Base-by-base conservation (phyloP, 2,797 vertebrate genomes). In the Poeciliopsis paucimaculata region DNA sequence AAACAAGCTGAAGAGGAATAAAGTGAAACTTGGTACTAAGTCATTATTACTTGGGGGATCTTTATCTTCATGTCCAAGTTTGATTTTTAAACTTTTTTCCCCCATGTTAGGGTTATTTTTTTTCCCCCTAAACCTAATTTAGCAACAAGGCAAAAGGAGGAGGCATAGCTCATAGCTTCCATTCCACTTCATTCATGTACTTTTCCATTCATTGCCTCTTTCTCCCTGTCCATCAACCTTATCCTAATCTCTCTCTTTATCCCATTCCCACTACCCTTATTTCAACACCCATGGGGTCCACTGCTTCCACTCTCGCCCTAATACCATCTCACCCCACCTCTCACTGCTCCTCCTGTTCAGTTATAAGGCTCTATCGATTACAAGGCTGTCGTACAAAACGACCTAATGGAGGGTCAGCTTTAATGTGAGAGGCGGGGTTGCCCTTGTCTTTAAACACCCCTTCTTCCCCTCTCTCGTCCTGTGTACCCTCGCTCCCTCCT, bases 321-420 rank as follows among this genome's bases (percentile, higher is more conserved):
- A 78, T 77, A 39, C 78, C 39, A 16, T 73, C 79, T 51, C 15
- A 77, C 78, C 86, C 89, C 84, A 43, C 85, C 87, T 83, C 84
- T 77, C 39, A 0, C 49, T 46, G 76, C 83, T 86, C 90, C 88
- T 87, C 89, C 87, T 89, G 87, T 87, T 88, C 94, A 82, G 91
- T 93, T 88, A 92, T 92, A 94, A 95, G 95, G 88, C 94, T 96
- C 96, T 94, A 97, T 97, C 96, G 96, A 98, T 98, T 96, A 97
- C 95, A 96, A 96, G 95, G 91, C 93, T 87, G 91, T 94, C 81
- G 87, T 94, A 97, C 96, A 96, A 96, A 96, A 95, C 94, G 91
- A 95, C 94, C 96, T 97, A 97, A 97, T 95, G 96, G 96, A 95
- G 96, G 96, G 97, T 97, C 96, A 96, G 95, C 91, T 95, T 97